These are phyloP conservation scores for Tylochromis polylepis DNA, from an alignment of 2,113 vertebrate genomes.

Conservation along the genomic window DNA sequence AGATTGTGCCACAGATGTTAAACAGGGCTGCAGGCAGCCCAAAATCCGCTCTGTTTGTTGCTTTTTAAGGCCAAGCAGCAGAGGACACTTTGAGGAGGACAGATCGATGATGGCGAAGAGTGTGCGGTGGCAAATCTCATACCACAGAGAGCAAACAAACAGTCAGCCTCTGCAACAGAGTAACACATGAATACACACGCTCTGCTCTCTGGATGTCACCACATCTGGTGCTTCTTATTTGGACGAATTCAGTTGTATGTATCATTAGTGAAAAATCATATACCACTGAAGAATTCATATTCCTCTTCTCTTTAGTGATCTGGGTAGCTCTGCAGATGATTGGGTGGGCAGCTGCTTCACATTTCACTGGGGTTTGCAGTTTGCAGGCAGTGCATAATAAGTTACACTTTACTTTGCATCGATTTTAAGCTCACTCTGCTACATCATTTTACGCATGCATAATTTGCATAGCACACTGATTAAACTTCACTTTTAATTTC, in stretches of 20 bases:
- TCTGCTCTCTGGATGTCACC: neutral
- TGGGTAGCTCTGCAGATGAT: neutral
- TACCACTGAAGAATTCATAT: neutral
- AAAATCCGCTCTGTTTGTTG: neutral
- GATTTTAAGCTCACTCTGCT: neutral
- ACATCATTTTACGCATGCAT: neutral
- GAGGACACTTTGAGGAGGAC: conserved; percentile 23
- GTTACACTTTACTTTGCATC: neutral
- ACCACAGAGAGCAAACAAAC: neutral
- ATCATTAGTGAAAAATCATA: neutral
- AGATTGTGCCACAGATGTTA: conserved; percentile 57
- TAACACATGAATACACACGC: neutral
- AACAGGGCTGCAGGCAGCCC: neutral
- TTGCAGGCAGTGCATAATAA: neutral
- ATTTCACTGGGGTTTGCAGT: neutral
- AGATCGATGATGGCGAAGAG: conserved; percentile 1
- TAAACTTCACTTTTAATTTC: neutral
- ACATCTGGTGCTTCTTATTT: neutral
- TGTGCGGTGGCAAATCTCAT: neutral
- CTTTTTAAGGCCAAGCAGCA: conserved; percentile 35
- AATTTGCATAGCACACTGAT: neutral
- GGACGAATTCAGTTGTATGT: neutral
- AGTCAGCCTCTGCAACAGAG: neutral
- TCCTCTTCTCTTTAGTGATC: rapidly evolving
- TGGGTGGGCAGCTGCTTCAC: neutral